Base-by-base conservation (phyloP, 53 echinoderm and acorn worm genomes). In the Holothuria scabra region DNA sequence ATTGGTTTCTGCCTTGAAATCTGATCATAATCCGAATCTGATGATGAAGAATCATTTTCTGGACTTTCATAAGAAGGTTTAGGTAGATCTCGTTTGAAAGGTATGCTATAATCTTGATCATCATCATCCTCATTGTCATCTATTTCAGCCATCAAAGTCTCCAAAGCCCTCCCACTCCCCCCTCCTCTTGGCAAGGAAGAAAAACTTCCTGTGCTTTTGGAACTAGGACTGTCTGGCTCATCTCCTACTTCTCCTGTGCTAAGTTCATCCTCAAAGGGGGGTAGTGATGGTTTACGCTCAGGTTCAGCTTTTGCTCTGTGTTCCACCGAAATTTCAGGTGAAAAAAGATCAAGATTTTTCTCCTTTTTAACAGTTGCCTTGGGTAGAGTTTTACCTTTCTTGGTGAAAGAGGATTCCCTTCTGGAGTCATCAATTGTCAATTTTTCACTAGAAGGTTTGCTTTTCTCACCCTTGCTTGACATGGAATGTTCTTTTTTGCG, bases 211-310 rank as follows among this genome's bases (percentile, higher is more conserved):
- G 94, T 97, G 65, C 90, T 96, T 66, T 92, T 94, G 31, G 99
- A 99, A 62, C 93, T 93, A 2, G 99, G 94, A 56, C 90, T 92
- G 52, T 87, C 91, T 11, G 91, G 89, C n/a, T 92, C 90, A 25
- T 85, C 85, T 8, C 88, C 94, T 32, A 61, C 76, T 67, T 99
- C 99, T 14, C 90, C 99, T 7, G 99, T 93, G 68, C 94, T 95
- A 19, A 99, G 85, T 85, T 99, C 99, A 9, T 86, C 99, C 33
- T 94, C 99, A 88, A 99, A 99, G 10, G 94, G 94, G 11, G 94
- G 99, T 74, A 99, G 83, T 31, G 86, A 86, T 0, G 57, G 74
- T 29, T 78, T 84, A 37, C 81, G 79, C 12, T 79, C 87, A 28
- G 87, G 86, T 65, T 90, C 88, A 9, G 89, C 24, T 20, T 86